Percentiles rank a stretch among this genome's conserved stretches.
These are phyloP conservation scores for Mus musculus DNA, from an alignment of 2,113 vertebrate genomes.

Conservation along the genomic window DNA sequence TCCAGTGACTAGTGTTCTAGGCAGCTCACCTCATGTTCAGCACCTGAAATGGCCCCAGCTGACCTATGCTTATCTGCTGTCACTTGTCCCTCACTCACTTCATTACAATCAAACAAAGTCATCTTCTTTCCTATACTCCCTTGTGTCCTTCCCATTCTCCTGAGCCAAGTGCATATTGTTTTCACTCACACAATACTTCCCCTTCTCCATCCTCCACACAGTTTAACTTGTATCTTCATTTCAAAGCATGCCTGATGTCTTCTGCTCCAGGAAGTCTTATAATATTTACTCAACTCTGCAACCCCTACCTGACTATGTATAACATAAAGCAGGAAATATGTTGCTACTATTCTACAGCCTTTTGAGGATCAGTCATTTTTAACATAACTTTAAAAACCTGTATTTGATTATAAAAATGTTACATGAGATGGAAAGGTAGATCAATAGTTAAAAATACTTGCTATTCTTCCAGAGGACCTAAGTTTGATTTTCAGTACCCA, in stretches of 20 bases:
- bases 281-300: not conserved
- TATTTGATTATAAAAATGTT: not conserved
- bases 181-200: not conserved
- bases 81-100: not conserved
- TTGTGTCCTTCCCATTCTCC: not conserved
- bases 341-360: not conserved
- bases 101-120: too few species aligned
- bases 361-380: not conserved
- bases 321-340: not conserved
- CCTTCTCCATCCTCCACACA: not conserved
- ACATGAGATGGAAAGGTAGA: not conserved
- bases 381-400: constrained; percentile 22
- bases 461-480: not conserved
- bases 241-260: not conserved
- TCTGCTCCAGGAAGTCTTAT: not conserved
- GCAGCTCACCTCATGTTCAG: not conserved
- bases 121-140: not conserved
- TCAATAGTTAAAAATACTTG: not conserved
- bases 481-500: not conserved
- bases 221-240: not conserved
- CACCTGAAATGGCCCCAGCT: not conserved
- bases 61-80: not conserved
- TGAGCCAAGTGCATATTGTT: not conserved
- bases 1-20: not conserved
- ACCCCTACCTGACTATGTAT: not conserved